These are phyloP conservation scores for cattle (Bos taurus) DNA, from an alignment of 2,113 vertebrate genomes.

Conservation along the genomic window DNA sequence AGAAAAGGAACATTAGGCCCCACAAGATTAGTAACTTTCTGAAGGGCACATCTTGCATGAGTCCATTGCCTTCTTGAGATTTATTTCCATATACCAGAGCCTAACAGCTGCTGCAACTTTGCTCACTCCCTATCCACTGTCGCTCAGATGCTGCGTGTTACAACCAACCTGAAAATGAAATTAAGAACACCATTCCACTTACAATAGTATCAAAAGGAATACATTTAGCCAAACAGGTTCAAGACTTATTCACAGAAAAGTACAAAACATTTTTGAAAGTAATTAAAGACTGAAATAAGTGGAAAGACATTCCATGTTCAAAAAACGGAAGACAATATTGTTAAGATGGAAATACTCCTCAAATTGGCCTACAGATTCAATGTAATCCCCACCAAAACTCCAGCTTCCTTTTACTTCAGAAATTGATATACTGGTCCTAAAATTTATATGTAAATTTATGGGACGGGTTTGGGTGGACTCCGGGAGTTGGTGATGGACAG, in stretches of 20 bases:
- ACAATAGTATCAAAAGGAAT: not conserved
- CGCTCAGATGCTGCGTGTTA: not conserved
- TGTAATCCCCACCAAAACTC: not conserved
- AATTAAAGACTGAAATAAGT: not conserved
- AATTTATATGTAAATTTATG: not conserved
- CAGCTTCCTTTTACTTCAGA: not conserved
- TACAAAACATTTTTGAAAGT: not conserved
- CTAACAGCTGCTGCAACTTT: not conserved
- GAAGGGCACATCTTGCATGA: not conserved
- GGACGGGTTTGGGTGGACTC: not conserved
- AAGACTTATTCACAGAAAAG: not conserved
- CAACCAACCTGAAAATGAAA: slow-evolving; percentile 19
- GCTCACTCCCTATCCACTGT: not conserved
- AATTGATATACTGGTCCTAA: not conserved
- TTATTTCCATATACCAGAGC: not conserved
- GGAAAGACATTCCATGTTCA: not conserved
- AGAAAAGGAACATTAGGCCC: not conserved
- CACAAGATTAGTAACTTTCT: not conserved
- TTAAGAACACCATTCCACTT: not conserved
- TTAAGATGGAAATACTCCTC: not conserved
- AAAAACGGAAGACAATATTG: not conserved
- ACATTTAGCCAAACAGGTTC: not conserved
- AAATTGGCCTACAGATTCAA: not conserved
- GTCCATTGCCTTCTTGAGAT: not conserved
- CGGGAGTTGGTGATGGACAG: not conserved